Evolutionary conservation across 2,113 vertebrate species (phyloP).

Genomic region (Silurus asotus): DNA sequence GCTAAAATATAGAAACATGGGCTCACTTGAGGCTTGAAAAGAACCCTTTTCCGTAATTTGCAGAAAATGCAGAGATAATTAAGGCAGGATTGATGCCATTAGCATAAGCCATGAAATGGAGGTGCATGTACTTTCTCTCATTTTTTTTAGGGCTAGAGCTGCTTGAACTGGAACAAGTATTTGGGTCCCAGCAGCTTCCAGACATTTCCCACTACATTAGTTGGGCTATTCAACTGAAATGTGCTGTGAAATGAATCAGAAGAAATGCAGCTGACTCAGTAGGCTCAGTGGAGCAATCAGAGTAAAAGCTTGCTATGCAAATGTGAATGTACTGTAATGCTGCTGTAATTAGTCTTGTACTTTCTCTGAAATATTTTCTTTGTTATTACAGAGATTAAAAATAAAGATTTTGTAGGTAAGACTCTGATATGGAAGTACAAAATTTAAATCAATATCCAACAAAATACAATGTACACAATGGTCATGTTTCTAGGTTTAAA

Average conservation of each 20-base stretch:
- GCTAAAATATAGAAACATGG: neutral
- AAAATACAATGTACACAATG: no score
- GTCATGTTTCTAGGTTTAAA: no score
- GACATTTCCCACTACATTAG: neutral
- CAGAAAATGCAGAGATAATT: neutral
- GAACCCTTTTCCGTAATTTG: neutral
- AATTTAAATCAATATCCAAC: no score
- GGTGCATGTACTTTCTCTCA: neutral
- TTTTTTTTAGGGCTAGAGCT: neutral
- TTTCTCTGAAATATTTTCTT: neutral
- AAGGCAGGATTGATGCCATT: neutral
- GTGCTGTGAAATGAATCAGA: slow-evolving; percentile 9
- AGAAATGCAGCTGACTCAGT: neutral
- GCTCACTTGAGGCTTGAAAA: neutral
- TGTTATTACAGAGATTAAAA: neutral
- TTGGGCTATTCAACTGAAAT: neutral
- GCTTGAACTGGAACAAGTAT: neutral
- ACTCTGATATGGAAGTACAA: no score
- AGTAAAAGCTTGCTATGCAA: neutral
- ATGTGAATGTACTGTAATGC: neutral
- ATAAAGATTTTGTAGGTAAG: neutral
- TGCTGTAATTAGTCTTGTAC: neutral
- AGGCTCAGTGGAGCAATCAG: neutral
- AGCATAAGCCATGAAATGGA: neutral
- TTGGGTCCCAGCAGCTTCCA: neutral